These are phyloP conservation scores for Phaetusa simplex DNA, from an alignment of 2,113 vertebrate species.

Conservation along the genomic window DNA sequence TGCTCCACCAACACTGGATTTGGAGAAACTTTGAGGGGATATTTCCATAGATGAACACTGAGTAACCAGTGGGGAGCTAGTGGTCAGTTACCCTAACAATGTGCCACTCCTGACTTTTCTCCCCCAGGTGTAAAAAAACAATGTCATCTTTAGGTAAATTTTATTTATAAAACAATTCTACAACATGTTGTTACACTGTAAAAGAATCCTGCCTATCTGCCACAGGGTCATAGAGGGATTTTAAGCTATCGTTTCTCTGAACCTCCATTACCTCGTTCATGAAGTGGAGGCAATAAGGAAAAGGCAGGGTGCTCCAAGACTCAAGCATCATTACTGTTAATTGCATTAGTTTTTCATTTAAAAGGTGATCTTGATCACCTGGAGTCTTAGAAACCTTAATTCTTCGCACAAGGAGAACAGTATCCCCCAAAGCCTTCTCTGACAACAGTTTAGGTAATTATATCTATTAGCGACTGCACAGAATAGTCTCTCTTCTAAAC, in stretches of 20 bases:
- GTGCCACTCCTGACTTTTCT: background rate
- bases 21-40: background rate
- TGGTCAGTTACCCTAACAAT: background rate
- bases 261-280: background rate
- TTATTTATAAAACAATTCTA: background rate
- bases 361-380: background rate
- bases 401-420: background rate
- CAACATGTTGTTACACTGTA: background rate
- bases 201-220: background rate
- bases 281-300: background rate
- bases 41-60: background rate
- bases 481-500: background rate
- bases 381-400: background rate
- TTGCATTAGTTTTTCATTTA: background rate
- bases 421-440: background rate
- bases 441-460: background rate
- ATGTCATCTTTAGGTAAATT: background rate
- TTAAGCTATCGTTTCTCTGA: background rate
- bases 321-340: background rate
- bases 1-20: background rate
- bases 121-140: background rate
- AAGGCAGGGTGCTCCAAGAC: background rate
- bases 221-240: background rate
- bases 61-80: background rate
- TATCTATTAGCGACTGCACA: background rate